These are phyloP conservation scores for Erinaceus europaeus DNA, from an alignment of 2,113 vertebrate species.

Conservation along the genomic window DNA sequence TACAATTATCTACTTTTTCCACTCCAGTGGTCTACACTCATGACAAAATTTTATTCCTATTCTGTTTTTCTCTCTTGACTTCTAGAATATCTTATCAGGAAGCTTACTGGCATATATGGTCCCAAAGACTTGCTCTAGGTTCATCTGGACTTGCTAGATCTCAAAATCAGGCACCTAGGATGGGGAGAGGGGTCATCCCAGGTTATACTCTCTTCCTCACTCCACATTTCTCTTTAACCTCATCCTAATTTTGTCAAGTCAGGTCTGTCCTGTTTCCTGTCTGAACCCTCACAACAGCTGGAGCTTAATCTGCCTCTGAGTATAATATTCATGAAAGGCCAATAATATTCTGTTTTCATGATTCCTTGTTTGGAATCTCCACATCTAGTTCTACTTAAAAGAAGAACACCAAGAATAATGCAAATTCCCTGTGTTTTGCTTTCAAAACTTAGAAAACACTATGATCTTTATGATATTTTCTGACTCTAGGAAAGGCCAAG, in stretches of 20 bases:
- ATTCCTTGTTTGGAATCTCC: background rate
- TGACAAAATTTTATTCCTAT: background rate
- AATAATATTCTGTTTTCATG: background rate
- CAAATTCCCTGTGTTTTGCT: background rate
- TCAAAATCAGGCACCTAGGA: accelerated
- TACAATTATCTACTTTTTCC: background rate
- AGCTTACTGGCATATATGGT: no score
- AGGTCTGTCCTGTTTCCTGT: no score
- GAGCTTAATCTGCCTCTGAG: background rate
- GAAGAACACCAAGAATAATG: background rate
- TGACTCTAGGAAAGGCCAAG: background rate
- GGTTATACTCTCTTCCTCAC: background rate
- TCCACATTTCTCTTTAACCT: background rate
- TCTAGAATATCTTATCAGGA: background rate
- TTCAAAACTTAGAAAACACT: background rate
- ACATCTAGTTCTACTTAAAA: background rate
- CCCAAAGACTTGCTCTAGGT: background rate
- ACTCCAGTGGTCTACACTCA: background rate
- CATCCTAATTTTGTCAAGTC: background rate
- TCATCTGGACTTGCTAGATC: background rate
- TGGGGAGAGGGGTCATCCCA: background rate
- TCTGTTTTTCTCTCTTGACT: background rate
- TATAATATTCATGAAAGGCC: background rate
- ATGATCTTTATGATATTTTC: background rate
- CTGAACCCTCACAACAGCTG: background rate